Evolutionary conservation across 2,797 vertebrate genomes (phyloP), one percentile per base, ranked within the genome.

Genomic region (Sebastes jordani): DNA sequence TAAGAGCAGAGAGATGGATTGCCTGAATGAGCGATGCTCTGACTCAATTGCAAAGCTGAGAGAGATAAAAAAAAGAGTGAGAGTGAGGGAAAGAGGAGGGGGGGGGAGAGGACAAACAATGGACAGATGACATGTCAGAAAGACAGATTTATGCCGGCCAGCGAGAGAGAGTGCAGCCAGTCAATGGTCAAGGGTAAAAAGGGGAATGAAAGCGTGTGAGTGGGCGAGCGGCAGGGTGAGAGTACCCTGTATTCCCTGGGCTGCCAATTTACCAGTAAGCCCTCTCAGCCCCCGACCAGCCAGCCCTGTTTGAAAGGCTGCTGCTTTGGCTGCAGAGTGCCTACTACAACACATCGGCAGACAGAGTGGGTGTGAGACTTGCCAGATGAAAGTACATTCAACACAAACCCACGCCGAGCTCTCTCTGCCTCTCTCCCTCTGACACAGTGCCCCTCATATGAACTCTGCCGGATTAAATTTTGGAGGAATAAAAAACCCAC

Each of bases 201-300:
- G 88, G 89, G 89, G 88, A 92, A 89, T 93, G 91, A 92, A 92
- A 92, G 90, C 83, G 56, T 83, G 93, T 62, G 89, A 93, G 92
- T 94, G 91, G 93, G 92, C 85, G 91, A 91, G 82, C 79, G 58
- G 66, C 2, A 83, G 87, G 87, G 80, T 89, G 85, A 95, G 88
- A 94, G 92, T 91, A 86, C 88, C 87, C 91, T 85, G 89, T 93
- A 95, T 95, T 95, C 95, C 93, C 93, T 85, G 74, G 88, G 91
- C 95, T 94, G 89, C 93, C 92, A 95, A 95, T 96, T 95, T 95
- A 94, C 80, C 93, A 92, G 89, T 81, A 92, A 93, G 88, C 89
- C 89, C 90, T 92, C 86, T 91, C 88, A 89, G 87, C 90, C 86
- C 81, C 83, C 84, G 16, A 88, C 83, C 85, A 90, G 82, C 83